Percentiles rank a stretch among this genome's conserved stretches.
Evolutionary conservation across 1,140 invertebrate species (phyloP).

Genomic region (Vanessa atalanta): DNA sequence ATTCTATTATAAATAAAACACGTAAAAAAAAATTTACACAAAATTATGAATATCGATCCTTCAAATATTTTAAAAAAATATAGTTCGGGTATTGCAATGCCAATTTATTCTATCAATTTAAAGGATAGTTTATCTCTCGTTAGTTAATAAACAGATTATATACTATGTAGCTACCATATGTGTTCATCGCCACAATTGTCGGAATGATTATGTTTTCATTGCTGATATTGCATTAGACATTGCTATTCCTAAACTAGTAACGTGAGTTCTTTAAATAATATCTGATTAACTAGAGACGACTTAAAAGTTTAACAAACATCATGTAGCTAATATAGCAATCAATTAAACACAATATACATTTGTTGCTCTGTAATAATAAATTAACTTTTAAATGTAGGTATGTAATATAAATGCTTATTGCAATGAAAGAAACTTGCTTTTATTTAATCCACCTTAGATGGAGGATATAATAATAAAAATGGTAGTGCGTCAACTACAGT

Average conservation of each 20-base stretch:
- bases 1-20: too few species aligned
- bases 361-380: too few species aligned
- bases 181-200: constrained; percentile 1
- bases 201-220: not conserved
- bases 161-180: constrained; percentile 8
- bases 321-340: too few species aligned
- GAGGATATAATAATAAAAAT: not conserved
- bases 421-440: not conserved
- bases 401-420: not conserved
- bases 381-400: too few species aligned
- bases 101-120: constrained; percentile 5
- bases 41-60: too few species aligned
- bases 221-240: not conserved
- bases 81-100: not conserved
- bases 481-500: constrained; percentile 5
- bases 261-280: not conserved
- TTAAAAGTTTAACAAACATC: not conserved
- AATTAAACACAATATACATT: too few species aligned
- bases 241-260: not conserved
- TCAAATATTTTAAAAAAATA: too few species aligned
- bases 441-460: not conserved
- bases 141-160: constrained; percentile 13
- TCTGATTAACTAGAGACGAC: not conserved
- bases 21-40: too few species aligned
- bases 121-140: constrained; percentile 20